Base-by-base conservation (phyloP, 2,888 invertebrate species). In the Molanna angustata region DNA sequence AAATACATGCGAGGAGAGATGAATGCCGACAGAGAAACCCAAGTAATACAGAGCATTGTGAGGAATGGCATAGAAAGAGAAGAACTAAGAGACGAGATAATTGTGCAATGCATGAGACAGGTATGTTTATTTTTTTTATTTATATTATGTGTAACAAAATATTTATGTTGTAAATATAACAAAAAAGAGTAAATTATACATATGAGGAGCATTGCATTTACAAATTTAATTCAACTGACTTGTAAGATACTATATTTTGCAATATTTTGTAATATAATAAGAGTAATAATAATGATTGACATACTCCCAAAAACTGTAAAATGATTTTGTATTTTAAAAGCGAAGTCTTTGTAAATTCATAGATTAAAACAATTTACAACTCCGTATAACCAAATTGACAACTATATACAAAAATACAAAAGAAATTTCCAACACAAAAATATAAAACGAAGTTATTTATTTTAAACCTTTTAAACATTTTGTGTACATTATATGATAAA, bases 1-100 rank as follows among this genome's bases (percentile, higher is more conserved):
- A 92, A 92, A 63, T 94, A 93, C 67, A 86, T 92, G 68, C 83
- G 90, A 14, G 94, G 94, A 1, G 95, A 96, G 69, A 69, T 91
- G 64, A 94, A 91, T 59, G 73, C 84, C 1, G 93, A 93, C 50
- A 83, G 86, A 42, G 94, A 94, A 69, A 82, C 90, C 0, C 82
- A 84, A 62, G 85, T 88, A 3, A 90, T 94, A 60, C 94, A 94
- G 67, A 85, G 84, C 1, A 85, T 93, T 56, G 89, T 94, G 48
- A 85, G 87, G 0, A 85, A 89, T 62, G 94, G 94, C 0, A 82
- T 96, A 57, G 94, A 95, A 68, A 79, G 94, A 7, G 94, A 95
- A 64, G 95, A 96, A 67, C 70, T 96, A 6, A 72, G 95, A 6
- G 96, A 96, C 67, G 96, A 96, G 73, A 88, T 96, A 61, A 83